phyloP scores from a whole-genome alignment of 2,113 vertebrate genomes.

The Gulo gulo region DNA sequence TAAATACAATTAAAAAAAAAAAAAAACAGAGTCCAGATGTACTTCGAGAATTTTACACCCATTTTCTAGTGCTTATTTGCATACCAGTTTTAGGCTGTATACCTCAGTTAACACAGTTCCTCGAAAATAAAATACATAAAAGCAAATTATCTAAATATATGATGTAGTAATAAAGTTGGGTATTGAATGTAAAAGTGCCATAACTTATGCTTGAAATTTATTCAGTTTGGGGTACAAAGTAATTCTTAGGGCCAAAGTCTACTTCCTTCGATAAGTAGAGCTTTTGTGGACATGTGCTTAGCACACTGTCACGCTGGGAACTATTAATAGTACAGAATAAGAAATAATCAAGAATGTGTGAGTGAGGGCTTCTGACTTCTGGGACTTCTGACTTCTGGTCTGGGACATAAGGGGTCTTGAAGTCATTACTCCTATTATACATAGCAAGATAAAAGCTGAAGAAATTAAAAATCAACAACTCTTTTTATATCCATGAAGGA shows the following conservation, averaged over 20 bases:
- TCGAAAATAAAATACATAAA: neutral
- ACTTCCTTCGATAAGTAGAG: neutral
- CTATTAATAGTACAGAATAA: neutral
- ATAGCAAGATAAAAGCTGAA: neutral
- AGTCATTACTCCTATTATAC: neutral
- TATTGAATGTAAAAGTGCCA: neutral
- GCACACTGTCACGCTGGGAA: accelerated
- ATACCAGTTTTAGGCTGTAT: neutral
- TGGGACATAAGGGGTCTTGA: neutral
- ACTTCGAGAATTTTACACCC: neutral
- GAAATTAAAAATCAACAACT: too few species aligned
- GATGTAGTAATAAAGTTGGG: neutral
- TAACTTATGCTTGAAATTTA: neutral
- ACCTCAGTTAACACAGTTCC: neutral
- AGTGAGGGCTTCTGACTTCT: neutral
- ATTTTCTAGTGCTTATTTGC: neutral
- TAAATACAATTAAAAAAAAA: too few species aligned
- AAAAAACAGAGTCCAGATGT: neutral
- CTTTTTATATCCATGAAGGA: neutral
- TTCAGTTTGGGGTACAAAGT: too few species aligned
- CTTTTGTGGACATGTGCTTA: too few species aligned
- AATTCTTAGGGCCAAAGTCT: neutral
- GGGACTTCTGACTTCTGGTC: neutral
- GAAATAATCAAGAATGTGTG: neutral
- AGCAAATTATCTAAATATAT: neutral